Evolutionary conservation across 2,797 vertebrate species (phyloP), one percentile per base, ranked within the genome.

Genomic region (Moxostoma hubbsi): DNA sequence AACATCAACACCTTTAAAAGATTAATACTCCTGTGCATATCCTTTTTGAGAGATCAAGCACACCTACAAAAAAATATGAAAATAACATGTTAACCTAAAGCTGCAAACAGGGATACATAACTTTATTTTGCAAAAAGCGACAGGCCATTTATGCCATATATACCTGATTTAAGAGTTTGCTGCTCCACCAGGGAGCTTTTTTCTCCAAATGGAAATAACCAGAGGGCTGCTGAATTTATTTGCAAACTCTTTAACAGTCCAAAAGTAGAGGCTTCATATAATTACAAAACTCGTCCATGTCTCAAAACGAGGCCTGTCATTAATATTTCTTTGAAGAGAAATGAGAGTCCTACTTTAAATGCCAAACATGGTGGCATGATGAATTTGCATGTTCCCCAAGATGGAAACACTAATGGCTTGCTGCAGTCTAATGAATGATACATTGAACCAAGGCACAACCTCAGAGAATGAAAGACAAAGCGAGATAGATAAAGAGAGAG

Each of bases 361-460:
- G 95, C 95, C 93, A 94, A 96, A 93, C 88, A 90, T 89, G 88
- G 91, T 90, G 87, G 93, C 93, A 93, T 85, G 88, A 94, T 94
- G 93, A 96, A 95, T 96, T 96, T 94, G 93, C 94, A 93, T 93
- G 92, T 93, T 95, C 92, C 93, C 93, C 91, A 93, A 93, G 79
- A 80, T 73, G 58, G 79, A 81, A 94, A 95, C 95, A 94, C 94
- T 96, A 97, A 97, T 96, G 94, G 94, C 93, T 95, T 94, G 88
- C 93, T 92, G 91, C 96, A 96, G 96, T 95, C 93, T 96, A 95
- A 97, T 96, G 95, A 96, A 95, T 95, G 94, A 95, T 95, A 94
- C 94, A 95, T 94, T 93, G 90, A 93, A 90, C 90, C 83, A 90
- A 92, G 89, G 90, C 86, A 90, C 92, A 93, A 93, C 93, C 91